These are phyloP conservation scores for Pterocles orientalis DNA, from an alignment of 2,113 vertebrate species.

Conservation along the genomic window DNA sequence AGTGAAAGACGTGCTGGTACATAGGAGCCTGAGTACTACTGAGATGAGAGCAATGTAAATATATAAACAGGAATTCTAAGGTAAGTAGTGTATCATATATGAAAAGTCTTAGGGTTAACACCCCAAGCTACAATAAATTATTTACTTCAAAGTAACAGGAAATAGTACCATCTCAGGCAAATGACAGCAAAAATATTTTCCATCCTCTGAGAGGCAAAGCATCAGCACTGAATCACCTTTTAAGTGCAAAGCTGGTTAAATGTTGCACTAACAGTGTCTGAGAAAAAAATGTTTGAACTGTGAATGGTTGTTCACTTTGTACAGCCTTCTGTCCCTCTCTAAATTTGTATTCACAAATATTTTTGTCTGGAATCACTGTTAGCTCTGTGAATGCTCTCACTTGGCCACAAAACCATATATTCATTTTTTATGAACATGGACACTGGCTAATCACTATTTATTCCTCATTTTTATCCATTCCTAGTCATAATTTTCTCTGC, in stretches of 20 bases:
- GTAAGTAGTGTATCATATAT: conserved; percentile 8
- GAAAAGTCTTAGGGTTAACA: conserved; percentile 33
- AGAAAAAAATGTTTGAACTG: neutral
- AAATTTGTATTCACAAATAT: neutral
- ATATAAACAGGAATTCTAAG: conserved; percentile 29
- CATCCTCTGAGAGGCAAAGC: conserved; percentile 3
- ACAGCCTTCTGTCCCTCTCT: neutral
- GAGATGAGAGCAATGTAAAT: conserved; percentile 44
- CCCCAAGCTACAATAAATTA: conserved; percentile 51
- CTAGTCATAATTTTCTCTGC: neutral
- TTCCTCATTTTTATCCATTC: neutral
- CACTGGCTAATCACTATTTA: neutral
- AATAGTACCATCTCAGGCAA: conserved; percentile 23
- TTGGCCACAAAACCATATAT: neutral
- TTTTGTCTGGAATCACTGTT: neutral
- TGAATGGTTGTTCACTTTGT: neutral
- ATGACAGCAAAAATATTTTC: conserved; percentile 35
- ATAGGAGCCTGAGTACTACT: neutral
- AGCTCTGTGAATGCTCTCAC: neutral
- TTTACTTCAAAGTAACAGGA: conserved; percentile 49
- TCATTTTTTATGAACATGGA: neutral
- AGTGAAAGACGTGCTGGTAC: neutral
- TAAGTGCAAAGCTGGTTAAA: conserved; percentile 32
- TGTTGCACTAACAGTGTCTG: neutral
- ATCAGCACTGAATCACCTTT: neutral